Base-by-base conservation (phyloP, 64 coral and sea anemone genomes). In the Montipora capricornis region DNA sequence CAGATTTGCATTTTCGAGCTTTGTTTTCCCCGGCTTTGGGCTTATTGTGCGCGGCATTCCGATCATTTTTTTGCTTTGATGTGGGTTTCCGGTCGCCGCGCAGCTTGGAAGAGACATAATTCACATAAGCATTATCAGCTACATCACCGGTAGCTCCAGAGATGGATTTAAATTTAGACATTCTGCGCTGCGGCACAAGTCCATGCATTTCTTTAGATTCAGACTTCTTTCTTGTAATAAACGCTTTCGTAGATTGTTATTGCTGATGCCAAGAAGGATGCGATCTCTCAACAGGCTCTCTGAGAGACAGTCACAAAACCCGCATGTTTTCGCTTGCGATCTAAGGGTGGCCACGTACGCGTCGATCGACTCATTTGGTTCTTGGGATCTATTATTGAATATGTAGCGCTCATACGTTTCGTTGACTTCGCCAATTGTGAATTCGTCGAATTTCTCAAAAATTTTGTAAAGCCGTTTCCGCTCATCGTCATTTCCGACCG, bases 1-100 rank as follows among this genome's bases (percentile, higher is more conserved):
- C 80, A 85, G 29, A 92, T 22, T 85, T 92, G 69, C 81, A 92
- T 53, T 53, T 53, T 53, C 51, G 51, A 53, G 51, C 51, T 5
- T 53, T 53, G 4, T 29, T 79, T 45, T 50, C 4, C 37, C 37
- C 37, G 16, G 2, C 10, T 45, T 79, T 51, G 51, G 47, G 60
- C 51, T 19, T 15, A 24, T 82, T 2, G 22, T 17, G 80, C 79
- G 12, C 58, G 26, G 79, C 79, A 51, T 81, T 81, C 79, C 79
- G 53, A 81, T 81, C 79, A 81, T 81, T 49, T 20, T 81, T 81
- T 81, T 81, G 79, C 53, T 81, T 81, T 12, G 22, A 55, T 49
- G 47, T 19, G 17, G 47, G 53, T 81, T 20, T 49, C n/a, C 51
- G 51, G 46, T 51, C 80, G 50, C 22, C 5, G 50, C 52, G 20